These are phyloP conservation scores for Chymomyza procnemis DNA, from an alignment of 2,888 invertebrate genomes.

Conservation along the genomic window DNA sequence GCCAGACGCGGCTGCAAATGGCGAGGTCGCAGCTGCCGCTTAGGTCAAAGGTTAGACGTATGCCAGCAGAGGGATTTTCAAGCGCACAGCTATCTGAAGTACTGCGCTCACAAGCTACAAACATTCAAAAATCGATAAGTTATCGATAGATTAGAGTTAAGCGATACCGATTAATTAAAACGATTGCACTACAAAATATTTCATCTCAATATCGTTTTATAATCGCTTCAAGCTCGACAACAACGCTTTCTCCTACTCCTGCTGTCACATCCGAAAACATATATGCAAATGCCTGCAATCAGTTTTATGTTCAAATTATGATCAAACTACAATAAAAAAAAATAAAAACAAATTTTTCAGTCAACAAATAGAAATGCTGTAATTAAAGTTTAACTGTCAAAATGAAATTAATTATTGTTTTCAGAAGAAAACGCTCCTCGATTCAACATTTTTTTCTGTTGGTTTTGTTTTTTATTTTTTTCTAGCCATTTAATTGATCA, in stretches of 20 bases:
- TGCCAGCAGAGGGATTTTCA: neutral
- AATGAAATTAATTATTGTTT: conserved; percentile 41
- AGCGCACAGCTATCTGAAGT: too few species aligned
- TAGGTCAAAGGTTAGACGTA: neutral
- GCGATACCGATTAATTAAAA: too few species aligned
- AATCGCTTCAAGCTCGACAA: too few species aligned
- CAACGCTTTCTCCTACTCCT: neutral
- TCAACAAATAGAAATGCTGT: conserved; percentile 52
- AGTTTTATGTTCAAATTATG: neutral
- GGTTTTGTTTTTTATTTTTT: conserved; percentile 1
- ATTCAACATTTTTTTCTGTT: neutral
- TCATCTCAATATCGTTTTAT: too few species aligned
- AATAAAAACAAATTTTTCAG: conserved; percentile 30
- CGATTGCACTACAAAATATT: too few species aligned
- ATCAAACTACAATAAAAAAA: neutral
- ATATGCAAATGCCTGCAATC: neutral
- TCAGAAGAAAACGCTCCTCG: conserved; percentile 16
- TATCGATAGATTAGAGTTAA: too few species aligned
- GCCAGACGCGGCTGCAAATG: conserved; percentile 38
- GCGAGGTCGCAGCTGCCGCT: neutral
- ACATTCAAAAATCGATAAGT: too few species aligned
- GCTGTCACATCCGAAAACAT: neutral
- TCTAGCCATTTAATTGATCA: conserved; percentile 47
- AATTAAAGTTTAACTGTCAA: conserved; percentile 67
- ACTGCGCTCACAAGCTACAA: too few species aligned